Conservation (phyloP, 2,888 invertebrate genomes). For the Troides aeacus region DNA sequence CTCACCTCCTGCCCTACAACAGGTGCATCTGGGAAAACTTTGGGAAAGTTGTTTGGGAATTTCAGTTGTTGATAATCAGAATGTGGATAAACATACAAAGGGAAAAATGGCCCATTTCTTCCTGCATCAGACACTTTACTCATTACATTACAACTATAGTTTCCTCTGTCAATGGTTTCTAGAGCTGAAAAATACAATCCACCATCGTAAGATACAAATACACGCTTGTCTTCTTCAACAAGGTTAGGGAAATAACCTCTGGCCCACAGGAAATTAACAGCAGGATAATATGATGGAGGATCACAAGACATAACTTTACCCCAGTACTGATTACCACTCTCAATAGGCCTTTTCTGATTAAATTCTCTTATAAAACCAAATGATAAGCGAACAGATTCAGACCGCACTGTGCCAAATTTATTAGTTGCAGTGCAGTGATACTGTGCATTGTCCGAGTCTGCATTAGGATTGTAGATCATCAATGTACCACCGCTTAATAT, state of each 20-base stretch:
- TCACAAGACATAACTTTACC: slow-evolving; percentile 95
- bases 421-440: slow-evolving; percentile 97
- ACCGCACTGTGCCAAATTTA: slow-evolving; percentile 91
- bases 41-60: slow-evolving; percentile 97
- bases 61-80: slow-evolving; percentile 94
- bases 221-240: slow-evolving; percentile 94
- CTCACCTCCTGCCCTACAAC: slow-evolving; percentile 93
- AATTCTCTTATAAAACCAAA: slow-evolving; percentile 96
- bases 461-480: slow-evolving; percentile 91
- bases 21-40: slow-evolving; percentile 96
- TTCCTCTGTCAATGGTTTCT: slow-evolving; percentile 93
- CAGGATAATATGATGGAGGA: slow-evolving; percentile 94
- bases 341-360: slow-evolving; percentile 90
- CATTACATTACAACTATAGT: slow-evolving; percentile 95
- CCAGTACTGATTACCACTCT: slow-evolving; percentile 94
- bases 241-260: slow-evolving; percentile 94
- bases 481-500: slow-evolving; percentile 95
- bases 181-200: slow-evolving; percentile 96
- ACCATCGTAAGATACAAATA: slow-evolving; percentile 96
- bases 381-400: slow-evolving; percentile 91
- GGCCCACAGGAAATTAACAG: slow-evolving; percentile 94
- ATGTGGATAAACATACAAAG: slow-evolving; percentile 89
- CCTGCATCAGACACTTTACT: slow-evolving; percentile 92
- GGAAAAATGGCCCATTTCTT: slow-evolving; percentile 93
- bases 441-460: slow-evolving; percentile 88